phyloP scores from a whole-genome alignment of 1,140 invertebrate genomes.

The Neodiprion virginianus region DNA sequence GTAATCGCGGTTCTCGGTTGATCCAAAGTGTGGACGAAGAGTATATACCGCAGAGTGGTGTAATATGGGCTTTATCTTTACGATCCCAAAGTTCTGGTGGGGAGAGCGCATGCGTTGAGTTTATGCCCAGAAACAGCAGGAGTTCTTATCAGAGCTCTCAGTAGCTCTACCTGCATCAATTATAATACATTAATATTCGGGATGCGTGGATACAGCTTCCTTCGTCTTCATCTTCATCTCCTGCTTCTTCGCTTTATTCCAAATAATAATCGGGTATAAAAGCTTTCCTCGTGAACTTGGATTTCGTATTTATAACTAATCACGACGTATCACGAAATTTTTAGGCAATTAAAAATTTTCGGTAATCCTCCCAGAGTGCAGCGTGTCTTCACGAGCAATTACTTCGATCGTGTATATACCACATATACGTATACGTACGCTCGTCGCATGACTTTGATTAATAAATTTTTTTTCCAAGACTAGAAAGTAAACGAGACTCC shows the following conservation, averaged over 20 bases:
- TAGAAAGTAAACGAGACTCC: neutral
- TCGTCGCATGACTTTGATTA: slow-evolving; percentile 5
- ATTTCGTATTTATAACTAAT: too few species aligned
- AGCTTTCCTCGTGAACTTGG: neutral
- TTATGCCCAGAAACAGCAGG: slow-evolving; percentile 27
- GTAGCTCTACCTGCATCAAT: slow-evolving; percentile 7
- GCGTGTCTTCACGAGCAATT: neutral
- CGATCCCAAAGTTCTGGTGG: slow-evolving; percentile 39
- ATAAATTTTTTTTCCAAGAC: neutral
- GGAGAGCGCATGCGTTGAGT: slow-evolving; percentile 35
- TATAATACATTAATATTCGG: slow-evolving; percentile 2
- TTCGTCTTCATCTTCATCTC: neutral
- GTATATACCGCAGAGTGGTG: too few species aligned
- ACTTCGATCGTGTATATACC: neutral
- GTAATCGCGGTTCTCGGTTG: too few species aligned
- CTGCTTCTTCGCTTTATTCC: too few species aligned
- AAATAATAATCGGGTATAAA: neutral
- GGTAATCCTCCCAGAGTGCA: too few species aligned
- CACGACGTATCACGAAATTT: too few species aligned
- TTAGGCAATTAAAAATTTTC: too few species aligned
- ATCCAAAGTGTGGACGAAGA: too few species aligned
- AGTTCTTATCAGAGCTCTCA: slow-evolving; percentile 13
- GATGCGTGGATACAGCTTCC: neutral
- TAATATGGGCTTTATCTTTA: slow-evolving; percentile 53
- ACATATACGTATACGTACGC: neutral